phyloP scores from a whole-genome alignment of 1,140 invertebrate genomes.

The Penaeus vannamei region DNA sequence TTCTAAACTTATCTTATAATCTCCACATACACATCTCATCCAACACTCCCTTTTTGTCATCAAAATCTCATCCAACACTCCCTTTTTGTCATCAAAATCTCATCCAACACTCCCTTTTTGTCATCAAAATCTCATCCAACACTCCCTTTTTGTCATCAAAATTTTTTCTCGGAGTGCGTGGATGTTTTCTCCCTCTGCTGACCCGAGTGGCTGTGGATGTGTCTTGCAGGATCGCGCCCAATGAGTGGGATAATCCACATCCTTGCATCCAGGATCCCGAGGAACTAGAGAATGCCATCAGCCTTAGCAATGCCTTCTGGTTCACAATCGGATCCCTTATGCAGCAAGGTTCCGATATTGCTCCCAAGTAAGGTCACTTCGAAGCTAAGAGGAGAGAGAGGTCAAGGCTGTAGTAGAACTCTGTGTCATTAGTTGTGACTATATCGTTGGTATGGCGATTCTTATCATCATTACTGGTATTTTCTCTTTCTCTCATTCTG shows the following conservation, averaged over 20 bases:
- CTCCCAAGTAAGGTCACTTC: constrained; percentile 78
- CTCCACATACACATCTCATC: no score
- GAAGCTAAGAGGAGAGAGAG: no score
- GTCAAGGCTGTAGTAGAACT: no score
- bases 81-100: no score
- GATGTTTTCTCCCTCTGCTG: neutral
- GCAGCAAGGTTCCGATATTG: constrained; percentile 86
- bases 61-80: no score
- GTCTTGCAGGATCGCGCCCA: constrained; percentile 69
- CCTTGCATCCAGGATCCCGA: constrained; percentile 85
- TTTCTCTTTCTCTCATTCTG: no score
- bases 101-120: no score
- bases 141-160: neutral
- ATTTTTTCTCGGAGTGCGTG: neutral
- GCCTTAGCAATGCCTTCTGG: constrained; percentile 78
- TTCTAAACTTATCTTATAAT: no score
- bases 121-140: neutral
- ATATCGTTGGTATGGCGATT: neutral
- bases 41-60: no score
- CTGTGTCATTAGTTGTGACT: neutral
- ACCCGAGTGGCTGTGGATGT: constrained; percentile 17
- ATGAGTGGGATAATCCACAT: constrained; percentile 76
- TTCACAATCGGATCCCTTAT: constrained; percentile 75
- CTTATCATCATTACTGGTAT: no score
- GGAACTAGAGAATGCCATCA: constrained; percentile 84